Percentiles rank a stretch among this genome's conserved stretches.
These are phyloP conservation scores for Tyrannus savana DNA, from an alignment of 2,113 vertebrate species.

Conservation along the genomic window DNA sequence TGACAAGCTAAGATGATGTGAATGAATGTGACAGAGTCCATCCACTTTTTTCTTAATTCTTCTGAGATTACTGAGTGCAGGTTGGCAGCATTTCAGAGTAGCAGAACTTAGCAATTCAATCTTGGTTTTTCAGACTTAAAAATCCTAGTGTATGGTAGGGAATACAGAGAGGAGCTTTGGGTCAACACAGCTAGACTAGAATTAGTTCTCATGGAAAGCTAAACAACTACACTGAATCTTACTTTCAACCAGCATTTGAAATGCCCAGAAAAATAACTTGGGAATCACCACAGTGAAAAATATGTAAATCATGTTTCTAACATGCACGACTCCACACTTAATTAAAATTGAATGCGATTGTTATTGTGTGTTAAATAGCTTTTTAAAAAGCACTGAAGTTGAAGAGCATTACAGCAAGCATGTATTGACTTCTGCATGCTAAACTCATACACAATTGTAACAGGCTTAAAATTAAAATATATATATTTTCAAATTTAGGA, in stretches of 20 bases:
- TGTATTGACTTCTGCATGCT: neutral
- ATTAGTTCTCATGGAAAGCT: neutral
- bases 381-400: neutral
- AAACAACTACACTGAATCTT: neutral
- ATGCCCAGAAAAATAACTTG: neutral
- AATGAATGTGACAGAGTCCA: neutral
- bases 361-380: neutral
- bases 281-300: neutral
- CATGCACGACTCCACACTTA: neutral
- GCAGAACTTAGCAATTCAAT: neutral
- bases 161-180: neutral
- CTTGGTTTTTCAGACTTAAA: neutral
- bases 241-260: neutral
- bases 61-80: neutral
- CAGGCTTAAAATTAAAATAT: neutral
- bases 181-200: neutral
- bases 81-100: neutral
- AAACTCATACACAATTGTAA: neutral
- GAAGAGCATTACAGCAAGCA: neutral
- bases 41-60: slow-evolving; percentile 33
- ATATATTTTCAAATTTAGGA: neutral
- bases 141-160: neutral
- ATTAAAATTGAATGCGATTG: neutral
- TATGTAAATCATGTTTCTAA: neutral
- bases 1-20: neutral